Evolutionary conservation across 1,140 invertebrate genomes (phyloP).

Genomic region (Zaprionus ghesquierei): DNA sequence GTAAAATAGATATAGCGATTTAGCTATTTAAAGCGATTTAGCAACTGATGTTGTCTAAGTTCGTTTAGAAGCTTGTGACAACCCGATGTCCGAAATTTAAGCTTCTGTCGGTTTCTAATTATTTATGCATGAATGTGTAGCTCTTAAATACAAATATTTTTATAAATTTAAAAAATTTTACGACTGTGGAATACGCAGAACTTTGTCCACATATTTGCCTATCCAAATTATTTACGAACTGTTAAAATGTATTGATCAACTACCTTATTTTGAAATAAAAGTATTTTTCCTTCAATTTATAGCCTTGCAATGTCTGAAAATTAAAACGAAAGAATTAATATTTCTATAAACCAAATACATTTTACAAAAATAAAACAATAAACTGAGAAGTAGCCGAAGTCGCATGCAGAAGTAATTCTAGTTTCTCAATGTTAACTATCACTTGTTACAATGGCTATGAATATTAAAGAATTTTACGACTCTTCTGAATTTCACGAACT

Average conservation of each 20-base stretch:
- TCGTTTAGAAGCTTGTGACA: too few relatives aligned
- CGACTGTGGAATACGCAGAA: not conserved
- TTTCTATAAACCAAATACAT: constrained; percentile 24
- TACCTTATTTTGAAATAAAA: constrained; percentile 53
- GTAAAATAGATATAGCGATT: too few relatives aligned
- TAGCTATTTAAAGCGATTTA: too few relatives aligned
- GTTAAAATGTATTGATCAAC: constrained; percentile 11
- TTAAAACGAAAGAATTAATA: constrained; percentile 25
- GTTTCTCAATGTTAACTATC: constrained; percentile 12
- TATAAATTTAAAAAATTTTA: not conserved
- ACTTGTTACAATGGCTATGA: constrained; percentile 34
- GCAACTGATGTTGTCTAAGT: too few relatives aligned
- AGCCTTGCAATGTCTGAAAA: constrained; percentile 57
- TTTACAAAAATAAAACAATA: constrained; percentile 18
- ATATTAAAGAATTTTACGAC: constrained; percentile 30
- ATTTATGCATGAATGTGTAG: not conserved
- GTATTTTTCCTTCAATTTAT: constrained; percentile 75
- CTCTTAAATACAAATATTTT: not conserved
- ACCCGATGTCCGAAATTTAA: too few relatives aligned
- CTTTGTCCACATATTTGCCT: not conserved
- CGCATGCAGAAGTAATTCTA: constrained; percentile 35
- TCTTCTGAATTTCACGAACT: constrained; percentile 34
- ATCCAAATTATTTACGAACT: not conserved
- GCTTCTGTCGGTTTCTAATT: not conserved
- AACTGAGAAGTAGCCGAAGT: constrained; percentile 25